A percentile compares a stretch with the other conserved stretches of the same genome.
phyloP scores from a whole-genome alignment of 1,140 invertebrate genomes.

The Metaphire vulgaris region DNA sequence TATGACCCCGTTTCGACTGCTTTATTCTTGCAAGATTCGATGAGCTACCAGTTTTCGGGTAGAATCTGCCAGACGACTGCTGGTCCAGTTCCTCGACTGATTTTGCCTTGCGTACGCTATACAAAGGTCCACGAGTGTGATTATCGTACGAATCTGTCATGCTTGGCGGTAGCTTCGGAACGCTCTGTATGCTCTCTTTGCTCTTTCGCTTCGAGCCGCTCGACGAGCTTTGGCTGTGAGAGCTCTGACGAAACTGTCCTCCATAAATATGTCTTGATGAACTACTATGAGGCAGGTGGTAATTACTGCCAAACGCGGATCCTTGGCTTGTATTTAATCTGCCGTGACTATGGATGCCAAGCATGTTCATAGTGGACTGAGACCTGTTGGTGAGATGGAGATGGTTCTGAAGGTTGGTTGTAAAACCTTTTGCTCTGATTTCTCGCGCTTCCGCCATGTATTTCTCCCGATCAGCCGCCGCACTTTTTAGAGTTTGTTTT shows the following conservation, averaged over 20 bases:
- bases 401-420: slow-evolving; percentile 6
- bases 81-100: slow-evolving; percentile 18
- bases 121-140: too few relatives aligned
- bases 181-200: slow-evolving; percentile 18
- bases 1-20: neutral
- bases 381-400: neutral
- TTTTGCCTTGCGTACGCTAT: slow-evolving; percentile 1
- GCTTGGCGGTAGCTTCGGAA: slow-evolving; percentile 5
- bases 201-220: slow-evolving; percentile 8
- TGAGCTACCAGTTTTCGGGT: neutral
- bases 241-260: neutral
- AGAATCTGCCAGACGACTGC: neutral
- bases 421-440: slow-evolving; percentile 24
- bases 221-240: slow-evolving; percentile 11
- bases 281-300: neutral
- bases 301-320: slow-evolving; percentile 4
- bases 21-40: neutral
- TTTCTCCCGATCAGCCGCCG: slow-evolving; percentile 18
- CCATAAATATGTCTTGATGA: neutral
- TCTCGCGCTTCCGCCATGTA: slow-evolving; percentile 21
- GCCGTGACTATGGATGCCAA: neutral
- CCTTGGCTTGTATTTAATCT: neutral
- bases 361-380: slow-evolving; percentile 13
- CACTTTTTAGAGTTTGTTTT: slow-evolving; percentile 24
- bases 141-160: neutral